phyloP scores from a whole-genome alignment of 2,797 vertebrate genomes.

The Anniella stebbinsi region DNA sequence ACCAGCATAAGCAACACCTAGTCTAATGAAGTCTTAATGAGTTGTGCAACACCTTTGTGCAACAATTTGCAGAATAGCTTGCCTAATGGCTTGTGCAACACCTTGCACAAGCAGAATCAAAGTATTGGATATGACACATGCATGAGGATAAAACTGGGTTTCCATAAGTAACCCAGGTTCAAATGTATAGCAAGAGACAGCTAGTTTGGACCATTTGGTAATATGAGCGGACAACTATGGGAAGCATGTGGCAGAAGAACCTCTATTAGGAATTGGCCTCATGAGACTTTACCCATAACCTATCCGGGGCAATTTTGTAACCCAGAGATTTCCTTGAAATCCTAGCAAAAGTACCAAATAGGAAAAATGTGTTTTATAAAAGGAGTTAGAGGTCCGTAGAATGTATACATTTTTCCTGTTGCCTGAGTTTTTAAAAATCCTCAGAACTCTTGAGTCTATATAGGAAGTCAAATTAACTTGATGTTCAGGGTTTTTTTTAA shows the following conservation, averaged over 20 bases:
- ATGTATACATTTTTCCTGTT: conserved; percentile 64
- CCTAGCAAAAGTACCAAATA: conserved; percentile 63
- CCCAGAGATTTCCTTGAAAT: conserved; percentile 39
- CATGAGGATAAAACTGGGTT: too few species aligned
- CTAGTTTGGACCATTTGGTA: not conserved
- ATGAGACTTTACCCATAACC: not conserved
- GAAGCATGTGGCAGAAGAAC: not conserved
- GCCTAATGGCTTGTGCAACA: too few species aligned
- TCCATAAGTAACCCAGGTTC: too few species aligned
- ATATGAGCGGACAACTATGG: not conserved
- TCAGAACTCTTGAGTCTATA: conserved; percentile 69
- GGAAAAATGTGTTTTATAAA: conserved; percentile 76
- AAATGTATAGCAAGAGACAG: not conserved
- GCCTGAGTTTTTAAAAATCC: conserved; percentile 78
- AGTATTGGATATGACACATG: too few species aligned
- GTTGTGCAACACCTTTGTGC: too few species aligned
- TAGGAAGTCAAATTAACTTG: conserved; percentile 70
- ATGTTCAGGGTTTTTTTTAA: conserved; percentile 37
- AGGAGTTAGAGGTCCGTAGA: conserved; percentile 83
- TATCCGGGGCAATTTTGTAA: not conserved
- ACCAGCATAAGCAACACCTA: too few species aligned
- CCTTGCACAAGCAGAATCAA: too few species aligned
- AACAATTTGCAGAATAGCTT: too few species aligned
- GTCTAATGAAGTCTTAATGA: too few species aligned
- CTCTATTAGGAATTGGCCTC: not conserved